A percentile compares a stretch with the other conserved stretches of the same genome.
These are phyloP conservation scores for Jordanella pulchra DNA, from an alignment of 2,797 vertebrate genomes.

Conservation along the genomic window DNA sequence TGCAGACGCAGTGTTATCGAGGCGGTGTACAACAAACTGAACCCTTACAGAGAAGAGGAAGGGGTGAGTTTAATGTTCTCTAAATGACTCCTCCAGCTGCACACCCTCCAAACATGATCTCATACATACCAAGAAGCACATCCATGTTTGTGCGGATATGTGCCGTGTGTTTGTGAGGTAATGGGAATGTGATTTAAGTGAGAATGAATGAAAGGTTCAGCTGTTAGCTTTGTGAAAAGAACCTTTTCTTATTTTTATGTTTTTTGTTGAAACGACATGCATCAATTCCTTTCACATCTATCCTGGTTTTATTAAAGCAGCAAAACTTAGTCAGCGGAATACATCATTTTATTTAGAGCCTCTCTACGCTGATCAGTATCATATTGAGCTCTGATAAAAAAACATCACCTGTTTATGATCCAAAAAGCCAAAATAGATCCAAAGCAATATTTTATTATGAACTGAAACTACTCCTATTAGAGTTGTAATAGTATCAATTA, in stretches of 20 bases:
- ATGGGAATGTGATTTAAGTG: constrained; percentile 15
- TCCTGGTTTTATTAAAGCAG: background rate
- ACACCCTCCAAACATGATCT: constrained; percentile 36
- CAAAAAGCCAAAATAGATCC: background rate
- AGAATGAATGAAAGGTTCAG: background rate
- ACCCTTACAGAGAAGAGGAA: constrained; percentile 98
- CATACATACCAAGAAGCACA: constrained; percentile 43
- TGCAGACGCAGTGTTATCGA: constrained; percentile 96
- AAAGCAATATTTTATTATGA: background rate
- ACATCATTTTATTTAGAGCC: too few species aligned
- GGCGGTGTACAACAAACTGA: constrained; percentile 97
- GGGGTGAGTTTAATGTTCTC: constrained; percentile 87
- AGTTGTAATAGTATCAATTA: background rate
- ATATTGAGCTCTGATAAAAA: background rate
- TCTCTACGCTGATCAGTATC: background rate
- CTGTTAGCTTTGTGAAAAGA: background rate
- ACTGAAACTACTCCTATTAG: background rate
- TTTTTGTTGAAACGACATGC: constrained; percentile 7
- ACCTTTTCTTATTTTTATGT: background rate
- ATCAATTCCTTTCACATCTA: background rate
- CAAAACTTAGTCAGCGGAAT: background rate
- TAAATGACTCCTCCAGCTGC: constrained; percentile 28
- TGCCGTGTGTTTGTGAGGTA: constrained; percentile 7
- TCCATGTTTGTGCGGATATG: constrained; percentile 20
- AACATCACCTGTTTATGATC: background rate